Evolutionary conservation across 2,888 invertebrate species (phyloP).

Genomic region (Fragum whitleyi): DNA sequence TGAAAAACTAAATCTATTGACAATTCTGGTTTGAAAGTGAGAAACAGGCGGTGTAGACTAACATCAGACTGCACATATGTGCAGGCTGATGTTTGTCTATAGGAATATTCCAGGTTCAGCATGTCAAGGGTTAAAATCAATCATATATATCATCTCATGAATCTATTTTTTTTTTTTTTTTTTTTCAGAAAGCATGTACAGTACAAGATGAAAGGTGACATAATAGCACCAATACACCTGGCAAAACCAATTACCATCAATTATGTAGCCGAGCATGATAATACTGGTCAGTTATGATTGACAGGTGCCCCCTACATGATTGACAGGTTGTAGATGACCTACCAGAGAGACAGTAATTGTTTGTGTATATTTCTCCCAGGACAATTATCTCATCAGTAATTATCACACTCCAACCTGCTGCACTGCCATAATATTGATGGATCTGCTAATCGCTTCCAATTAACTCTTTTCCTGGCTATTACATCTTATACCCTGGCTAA

Average conservation of each 20-base stretch:
- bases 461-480: not conserved
- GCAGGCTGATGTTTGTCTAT: too few species aligned
- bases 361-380: constrained; percentile 14
- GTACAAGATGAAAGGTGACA: too few species aligned
- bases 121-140: too few species aligned
- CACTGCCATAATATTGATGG: constrained; percentile 3
- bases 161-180: too few species aligned
- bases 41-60: too few species aligned
- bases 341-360: constrained; percentile 9
- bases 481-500: too few species aligned
- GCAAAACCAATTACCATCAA: not conserved
- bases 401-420: constrained; percentile 7
- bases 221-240: not conserved
- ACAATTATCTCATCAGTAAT: constrained; percentile 15
- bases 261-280: not conserved
- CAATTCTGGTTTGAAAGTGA: too few species aligned
- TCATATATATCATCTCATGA: too few species aligned
- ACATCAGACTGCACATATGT: too few species aligned
- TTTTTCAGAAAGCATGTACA: too few species aligned
- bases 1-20: too few species aligned
- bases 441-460: not conserved
- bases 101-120: too few species aligned
- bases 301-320: constrained; percentile 15
- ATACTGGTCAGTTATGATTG: constrained; percentile 4
- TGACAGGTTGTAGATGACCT: constrained; percentile 1